A percentile compares a stretch with the other conserved stretches of the same genome.
Conservation (phyloP, 1,140 invertebrate species). For the Magallana angulata region DNA sequence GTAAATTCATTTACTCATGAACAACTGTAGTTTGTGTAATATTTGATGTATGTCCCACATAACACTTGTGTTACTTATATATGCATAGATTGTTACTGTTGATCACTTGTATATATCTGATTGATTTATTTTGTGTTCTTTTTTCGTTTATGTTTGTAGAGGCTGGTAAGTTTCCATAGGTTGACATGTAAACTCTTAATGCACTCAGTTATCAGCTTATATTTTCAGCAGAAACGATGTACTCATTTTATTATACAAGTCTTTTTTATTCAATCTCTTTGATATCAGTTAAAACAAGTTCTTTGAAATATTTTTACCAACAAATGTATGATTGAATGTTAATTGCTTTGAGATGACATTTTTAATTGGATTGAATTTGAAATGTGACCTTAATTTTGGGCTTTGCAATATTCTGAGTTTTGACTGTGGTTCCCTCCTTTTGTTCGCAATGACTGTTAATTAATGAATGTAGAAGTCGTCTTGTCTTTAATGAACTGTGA, state of each 20-base stretch:
- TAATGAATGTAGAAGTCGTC: not conserved
- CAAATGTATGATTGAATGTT: no score
- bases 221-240: constrained; percentile 16
- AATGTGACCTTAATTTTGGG: not conserved
- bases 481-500: not conserved
- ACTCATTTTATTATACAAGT: not conserved
- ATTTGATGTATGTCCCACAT: no score
- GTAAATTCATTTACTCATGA: no score
- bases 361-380: not conserved
- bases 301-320: no score
- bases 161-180: constrained; percentile 45
- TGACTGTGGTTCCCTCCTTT: not conserved
- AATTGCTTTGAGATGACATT: not conserved
- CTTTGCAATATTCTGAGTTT: constrained; percentile 32
- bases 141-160: constrained; percentile 42
- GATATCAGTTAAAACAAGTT: no score
- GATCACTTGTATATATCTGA: not conserved
- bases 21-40: no score
- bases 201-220: constrained; percentile 19
- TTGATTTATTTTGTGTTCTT: not conserved
- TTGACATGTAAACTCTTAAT: constrained; percentile 28
- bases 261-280: no score
- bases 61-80: no score
- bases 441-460: not conserved
- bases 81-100: not conserved